A percentile compares a stretch with the other conserved stretches of the same genome.
Evolutionary conservation across 2,797 vertebrate species (phyloP).

Genomic region (Pteropus rufus): DNA sequence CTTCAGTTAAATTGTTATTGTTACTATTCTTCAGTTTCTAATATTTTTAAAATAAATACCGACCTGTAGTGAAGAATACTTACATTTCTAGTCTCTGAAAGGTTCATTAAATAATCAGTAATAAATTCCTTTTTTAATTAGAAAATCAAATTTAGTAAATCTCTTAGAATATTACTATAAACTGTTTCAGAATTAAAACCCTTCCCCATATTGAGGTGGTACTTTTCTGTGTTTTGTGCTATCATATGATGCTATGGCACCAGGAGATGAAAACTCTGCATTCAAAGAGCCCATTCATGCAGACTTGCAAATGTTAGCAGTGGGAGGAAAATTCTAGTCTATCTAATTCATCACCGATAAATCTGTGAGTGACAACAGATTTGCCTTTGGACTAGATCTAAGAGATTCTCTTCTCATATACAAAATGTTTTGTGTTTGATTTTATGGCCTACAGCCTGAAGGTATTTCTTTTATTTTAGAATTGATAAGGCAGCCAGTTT

Average conservation of each 20-base stretch:
- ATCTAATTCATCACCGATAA: neutral
- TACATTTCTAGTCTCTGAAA: neutral
- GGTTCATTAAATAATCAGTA: neutral
- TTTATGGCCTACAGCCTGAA: neutral
- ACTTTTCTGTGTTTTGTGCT: neutral
- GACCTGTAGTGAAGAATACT: neutral
- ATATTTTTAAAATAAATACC: neutral
- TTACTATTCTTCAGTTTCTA: neutral
- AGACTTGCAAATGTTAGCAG: neutral
- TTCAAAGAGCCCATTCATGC: neutral
- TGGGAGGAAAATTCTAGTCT: neutral
- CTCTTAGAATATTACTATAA: neutral
- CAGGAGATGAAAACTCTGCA: neutral
- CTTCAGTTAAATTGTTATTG: neutral
- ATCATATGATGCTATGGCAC: neutral
- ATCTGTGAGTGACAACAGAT: neutral
- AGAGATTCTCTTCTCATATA: neutral
- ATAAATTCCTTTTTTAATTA: neutral
- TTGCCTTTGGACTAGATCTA: neutral
- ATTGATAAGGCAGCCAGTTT: neutral
- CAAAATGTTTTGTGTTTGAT: constrained; percentile 22
- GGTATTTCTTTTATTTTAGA: constrained; percentile 52
- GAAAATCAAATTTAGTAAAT: neutral
- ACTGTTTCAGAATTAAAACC: neutral
- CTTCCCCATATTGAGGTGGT: neutral